Base-by-base conservation (phyloP, 2,797 vertebrate species). In the Labroides dimidiatus region DNA sequence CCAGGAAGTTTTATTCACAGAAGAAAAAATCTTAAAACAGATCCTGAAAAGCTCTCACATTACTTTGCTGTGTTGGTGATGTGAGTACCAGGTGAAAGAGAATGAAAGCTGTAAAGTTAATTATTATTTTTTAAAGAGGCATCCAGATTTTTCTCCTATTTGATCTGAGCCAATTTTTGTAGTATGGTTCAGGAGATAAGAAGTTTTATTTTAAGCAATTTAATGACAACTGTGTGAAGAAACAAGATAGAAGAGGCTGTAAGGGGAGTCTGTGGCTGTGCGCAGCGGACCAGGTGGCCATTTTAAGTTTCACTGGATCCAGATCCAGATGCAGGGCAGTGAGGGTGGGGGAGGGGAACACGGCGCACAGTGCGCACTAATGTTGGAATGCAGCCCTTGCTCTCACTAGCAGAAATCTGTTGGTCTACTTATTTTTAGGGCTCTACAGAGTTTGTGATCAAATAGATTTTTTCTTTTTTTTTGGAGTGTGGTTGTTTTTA, bases 261-360 rank as follows among this genome's bases (percentile, higher is more conserved):
- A 16, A 54, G 44, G 61, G 51, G 72, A 1, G 30, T 85, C 48
- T 58, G 75, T 78, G 72, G 49, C 84, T 85, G 81, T 17, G 61
- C 72, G 67, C 82, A 82, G 81, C 70, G 84, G 77, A 83, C 77
- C 85, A 83, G 86, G 91, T 92, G 86, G 91, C 91, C 93, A 92
- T 93, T 92, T 93, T 94, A 87, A 87, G 87, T 87, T 83, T 91
- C 91, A 90, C 79, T 91, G 82, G 68, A 88, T 88, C 90, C 88
- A 89, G 85, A 91, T 89, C 84, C 87, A 88, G 76, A 39, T 39
- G 37, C 37, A 39, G 37, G 30, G 19, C 75, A 66, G 66, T 39
- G 72, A 60, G 65, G 2, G 69, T 81, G 84, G 89, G 89, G 84
- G 79, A 80, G 61, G 87, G 84, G 78, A 78, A 57, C 69, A 81